Evolutionary conservation across 2,113 vertebrate species (phyloP).

Genomic region (Panthera uncia): DNA sequence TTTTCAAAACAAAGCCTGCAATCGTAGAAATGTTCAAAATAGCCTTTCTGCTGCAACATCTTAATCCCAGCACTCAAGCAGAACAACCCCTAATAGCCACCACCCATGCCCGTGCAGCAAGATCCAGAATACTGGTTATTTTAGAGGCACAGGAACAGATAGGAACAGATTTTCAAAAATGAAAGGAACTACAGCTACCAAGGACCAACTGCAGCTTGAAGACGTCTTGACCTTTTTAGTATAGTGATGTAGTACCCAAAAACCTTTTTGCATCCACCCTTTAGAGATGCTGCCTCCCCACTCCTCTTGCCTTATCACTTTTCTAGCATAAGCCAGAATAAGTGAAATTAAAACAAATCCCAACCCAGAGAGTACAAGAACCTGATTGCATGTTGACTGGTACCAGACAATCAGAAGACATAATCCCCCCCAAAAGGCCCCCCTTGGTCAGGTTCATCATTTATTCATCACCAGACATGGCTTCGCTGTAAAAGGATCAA

Average conservation of each 20-base stretch:
- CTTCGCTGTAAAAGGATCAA: conserved; percentile 25
- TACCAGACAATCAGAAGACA: conserved; percentile 17
- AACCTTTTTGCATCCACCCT: conserved; percentile 11
- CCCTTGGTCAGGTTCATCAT: conserved; percentile 4
- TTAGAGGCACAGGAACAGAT: conserved; percentile 34
- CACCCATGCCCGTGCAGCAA: background rate
- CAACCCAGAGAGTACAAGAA: background rate
- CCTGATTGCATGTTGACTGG: background rate
- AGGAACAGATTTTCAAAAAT: background rate
- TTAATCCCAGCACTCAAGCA: background rate
- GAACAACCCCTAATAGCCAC: background rate
- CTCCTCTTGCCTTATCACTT: background rate
- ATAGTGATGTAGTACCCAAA: background rate
- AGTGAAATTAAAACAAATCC: conserved; percentile 34
- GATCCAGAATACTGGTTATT: conserved; percentile 8
- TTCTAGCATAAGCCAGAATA: conserved; percentile 22
- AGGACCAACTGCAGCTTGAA: background rate
- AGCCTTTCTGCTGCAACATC: conserved; percentile 16
- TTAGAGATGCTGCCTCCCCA: background rate
- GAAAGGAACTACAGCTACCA: background rate
- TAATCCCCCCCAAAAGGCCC: background rate
- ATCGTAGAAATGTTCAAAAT: background rate
- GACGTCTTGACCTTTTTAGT: conserved; percentile 12
- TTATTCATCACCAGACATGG: conserved; percentile 12
- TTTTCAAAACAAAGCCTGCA: conserved; percentile 39